These are phyloP conservation scores for Rhabditophanes sp. DNA, from an alignment of 2,888 invertebrate species.

Conservation along the genomic window DNA sequence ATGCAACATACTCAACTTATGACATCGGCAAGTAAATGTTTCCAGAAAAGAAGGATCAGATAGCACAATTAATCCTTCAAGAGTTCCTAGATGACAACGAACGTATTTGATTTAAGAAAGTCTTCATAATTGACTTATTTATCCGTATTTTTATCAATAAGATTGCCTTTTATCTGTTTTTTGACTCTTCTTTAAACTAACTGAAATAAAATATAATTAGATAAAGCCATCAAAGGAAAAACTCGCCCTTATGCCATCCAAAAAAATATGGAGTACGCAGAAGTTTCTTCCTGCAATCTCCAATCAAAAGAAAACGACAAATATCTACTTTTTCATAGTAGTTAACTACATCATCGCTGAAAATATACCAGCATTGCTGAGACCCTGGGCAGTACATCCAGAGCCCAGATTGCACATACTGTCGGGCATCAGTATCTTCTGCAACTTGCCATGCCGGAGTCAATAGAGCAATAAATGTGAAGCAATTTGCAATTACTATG, in stretches of 20 bases:
- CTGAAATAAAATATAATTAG: background rate
- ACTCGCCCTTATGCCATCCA: conserved; percentile 14
- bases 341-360: conserved; percentile 37
- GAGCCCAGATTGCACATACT: conserved; percentile 33
- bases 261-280: conserved; percentile 41
- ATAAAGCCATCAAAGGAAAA: background rate
- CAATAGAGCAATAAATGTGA: conserved; percentile 26
- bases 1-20: no score
- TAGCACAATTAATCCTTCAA: no score
- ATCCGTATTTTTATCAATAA: no score
- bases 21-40: no score
- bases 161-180: no score
- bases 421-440: conserved; percentile 31
- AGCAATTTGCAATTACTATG: conserved; percentile 17
- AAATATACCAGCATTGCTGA: conserved; percentile 32
- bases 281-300: conserved; percentile 40
- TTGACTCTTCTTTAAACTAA: no score
- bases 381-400: conserved; percentile 39
- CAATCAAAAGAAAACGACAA: conserved; percentile 39
- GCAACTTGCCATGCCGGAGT: conserved; percentile 44
- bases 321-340: conserved; percentile 42
- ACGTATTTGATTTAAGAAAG: no score
- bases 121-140: no score
- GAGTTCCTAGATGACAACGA: no score
- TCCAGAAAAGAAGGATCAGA: no score